These are phyloP conservation scores for Gambusia yucatana DNA, from an alignment of 2,797 vertebrate genomes.

Conservation along the genomic window DNA sequence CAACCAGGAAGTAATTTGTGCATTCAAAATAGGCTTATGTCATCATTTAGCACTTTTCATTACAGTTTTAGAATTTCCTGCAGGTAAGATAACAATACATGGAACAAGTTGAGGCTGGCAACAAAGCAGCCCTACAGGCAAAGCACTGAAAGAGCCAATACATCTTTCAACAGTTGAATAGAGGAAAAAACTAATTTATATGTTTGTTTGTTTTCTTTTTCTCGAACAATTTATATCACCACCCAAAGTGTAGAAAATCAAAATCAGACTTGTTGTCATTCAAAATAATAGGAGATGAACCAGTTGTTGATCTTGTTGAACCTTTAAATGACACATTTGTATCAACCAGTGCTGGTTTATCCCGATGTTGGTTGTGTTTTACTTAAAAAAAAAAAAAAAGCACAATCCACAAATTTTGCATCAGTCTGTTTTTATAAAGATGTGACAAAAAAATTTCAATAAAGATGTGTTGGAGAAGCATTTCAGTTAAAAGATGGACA, in stretches of 20 bases:
- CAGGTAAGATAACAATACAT: neutral
- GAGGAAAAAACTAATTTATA: neutral
- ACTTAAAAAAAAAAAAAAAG: neutral
- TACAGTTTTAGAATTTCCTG: conserved; percentile 1
- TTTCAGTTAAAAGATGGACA: neutral
- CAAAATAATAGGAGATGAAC: neutral
- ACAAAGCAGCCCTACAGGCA: neutral
- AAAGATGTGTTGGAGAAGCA: neutral
- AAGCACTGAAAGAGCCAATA: conserved; percentile 6
- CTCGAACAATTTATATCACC: neutral
- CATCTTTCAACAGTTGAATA: neutral
- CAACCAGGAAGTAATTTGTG: conserved; percentile 2
- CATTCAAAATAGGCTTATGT: neutral
- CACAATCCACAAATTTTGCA: neutral
- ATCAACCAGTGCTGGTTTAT: neutral
- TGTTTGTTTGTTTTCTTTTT: neutral
- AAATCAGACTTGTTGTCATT: neutral
- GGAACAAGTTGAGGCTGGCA: neutral
- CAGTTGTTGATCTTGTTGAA: neutral
- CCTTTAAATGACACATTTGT: neutral
- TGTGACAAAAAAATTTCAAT: neutral
- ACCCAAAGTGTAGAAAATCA: neutral
- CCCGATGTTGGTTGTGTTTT: neutral
- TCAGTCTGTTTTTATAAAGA: neutral
- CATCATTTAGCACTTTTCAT: neutral